Evolutionary conservation across 2,797 vertebrate genomes (phyloP), one percentile per base, ranked within the genome.

Genomic region (Florisuga fusca): DNA sequence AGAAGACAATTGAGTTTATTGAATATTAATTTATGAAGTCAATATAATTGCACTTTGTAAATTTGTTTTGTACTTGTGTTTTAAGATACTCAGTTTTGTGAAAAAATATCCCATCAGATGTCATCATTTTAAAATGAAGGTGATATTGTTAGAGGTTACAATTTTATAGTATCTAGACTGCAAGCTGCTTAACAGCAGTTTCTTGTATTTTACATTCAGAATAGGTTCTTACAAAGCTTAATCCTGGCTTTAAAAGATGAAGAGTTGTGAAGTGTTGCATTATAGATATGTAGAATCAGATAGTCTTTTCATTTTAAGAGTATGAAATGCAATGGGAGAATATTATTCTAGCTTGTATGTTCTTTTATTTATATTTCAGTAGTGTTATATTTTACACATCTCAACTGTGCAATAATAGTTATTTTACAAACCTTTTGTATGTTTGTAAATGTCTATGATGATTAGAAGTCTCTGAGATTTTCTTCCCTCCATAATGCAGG

Each of bases 181-280:
- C 74, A 81, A 58, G 74, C 57, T 92, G 73, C 83, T 94, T 94
- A 89, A 82, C 38, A 81, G 78, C 50, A 73, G 48, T 84, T 89
- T 95, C 66, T 95, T 95, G 75, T 78, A 91, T 71, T 95, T 74
- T 95, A 81, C 63, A 84, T 96, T 96, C 94, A 84, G 46, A 20
- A 38, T 86, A 33, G 29, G 33, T 85, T 96, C 74, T 74, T 95
- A 31, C 55, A 86, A 72, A 84, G 84, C 96, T 79, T 96, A 94
- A 96, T 97, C 90, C 89, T 34, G n/a, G 95, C 89, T 96, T 96
- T 93, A 80, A 91, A 93, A 95, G 88, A 95, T 94, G 83, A 62
- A 36, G 61, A 91, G 31, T 87, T 94, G 72, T 91, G 87, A 96
- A 92, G 68, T 80, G 79, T 87, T 91, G 51, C 64, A 90, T 94